Conservation (phyloP, 2,113 vertebrate species). For the Cercopithecus mona region DNA sequence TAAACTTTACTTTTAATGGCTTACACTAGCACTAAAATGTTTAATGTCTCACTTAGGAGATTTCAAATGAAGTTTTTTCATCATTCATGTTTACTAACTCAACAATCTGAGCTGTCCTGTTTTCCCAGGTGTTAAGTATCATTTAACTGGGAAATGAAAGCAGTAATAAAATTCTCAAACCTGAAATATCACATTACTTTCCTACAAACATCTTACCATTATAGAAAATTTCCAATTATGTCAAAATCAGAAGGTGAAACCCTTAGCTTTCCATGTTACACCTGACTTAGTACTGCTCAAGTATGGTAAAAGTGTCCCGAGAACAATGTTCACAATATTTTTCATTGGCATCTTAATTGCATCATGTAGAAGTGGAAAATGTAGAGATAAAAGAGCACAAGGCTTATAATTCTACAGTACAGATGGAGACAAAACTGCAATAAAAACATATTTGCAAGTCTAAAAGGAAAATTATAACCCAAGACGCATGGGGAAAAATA, state of each 20-base stretch:
- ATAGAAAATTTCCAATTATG: constrained; percentile 1
- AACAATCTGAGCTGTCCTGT: not conserved
- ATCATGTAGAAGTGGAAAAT: constrained; percentile 31
- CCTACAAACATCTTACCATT: not conserved
- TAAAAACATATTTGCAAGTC: constrained; percentile 9
- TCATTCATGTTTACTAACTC: constrained; percentile 24
- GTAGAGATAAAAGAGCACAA: constrained; percentile 15
- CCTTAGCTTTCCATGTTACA: not conserved
- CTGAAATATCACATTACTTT: not conserved
- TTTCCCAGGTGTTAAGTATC: not conserved
- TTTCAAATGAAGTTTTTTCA: constrained; percentile 4
- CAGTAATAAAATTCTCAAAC: not conserved
- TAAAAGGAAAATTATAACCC: constrained; percentile 69
- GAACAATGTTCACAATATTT: constrained; percentile 27
- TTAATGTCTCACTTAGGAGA: constrained; percentile 23
- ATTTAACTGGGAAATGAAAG: constrained; percentile 16
- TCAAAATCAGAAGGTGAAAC: not conserved
- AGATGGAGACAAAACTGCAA: constrained; percentile 19
- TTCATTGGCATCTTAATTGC: constrained; percentile 34
- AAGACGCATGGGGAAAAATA: constrained; percentile 74
- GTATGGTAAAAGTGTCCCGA: constrained; percentile 34
- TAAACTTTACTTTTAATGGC: constrained; percentile 7
- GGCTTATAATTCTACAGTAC: not conserved
- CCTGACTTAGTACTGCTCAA: not conserved
- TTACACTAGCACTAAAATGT: not conserved